Evolutionary conservation across 1,140 invertebrate species (phyloP), one percentile per base, ranked within the genome.

Genomic region (Galendromus occidentalis): DNA sequence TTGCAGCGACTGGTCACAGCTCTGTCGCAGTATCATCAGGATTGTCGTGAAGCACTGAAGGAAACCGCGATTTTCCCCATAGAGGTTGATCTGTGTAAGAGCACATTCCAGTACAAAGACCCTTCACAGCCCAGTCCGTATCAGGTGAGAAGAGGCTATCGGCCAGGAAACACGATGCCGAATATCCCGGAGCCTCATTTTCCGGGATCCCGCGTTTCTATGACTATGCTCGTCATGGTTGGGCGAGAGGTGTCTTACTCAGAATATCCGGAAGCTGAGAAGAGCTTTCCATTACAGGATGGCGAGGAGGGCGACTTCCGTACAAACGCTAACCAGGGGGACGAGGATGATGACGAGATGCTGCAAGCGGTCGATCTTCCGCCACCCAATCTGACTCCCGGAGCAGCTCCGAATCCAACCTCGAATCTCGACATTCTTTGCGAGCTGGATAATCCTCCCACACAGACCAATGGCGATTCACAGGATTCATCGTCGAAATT

Each of bases 51-150:
- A 6, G 72, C 80, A 6, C 79, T 91, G 68, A 77, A 93, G 44
- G 82, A 85, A 33, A 81, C 83, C 44, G 81, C 83, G 0, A 79
- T 96, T 6, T 97, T 97, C 76, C 94, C 93, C 0, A 91, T 98
- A 9, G 94, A 98, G 78, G 87, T 98, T 18, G 92, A 97, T 77
- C 79, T 98, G 17, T 86, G 88, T 1, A 83, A 88, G 71, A 87
- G 85, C 55, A 91, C 91, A 39, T 95, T 96, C 73, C 76, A 74
- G 14, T 77, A 78, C 66, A 29, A 67, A 9, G 55, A 69, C 14
- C 64, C 68, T 12, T 29, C 30, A 17, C 51, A 59, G 12, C 25
- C 64, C 12, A 67, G 47, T 55, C 51, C 67, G 18, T 64, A 69
- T 51, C 69, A 71, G 12, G 33, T 65, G 25, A 44, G 22, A 42